These are phyloP conservation scores for Hypercompe scribonia DNA, from an alignment of 2,888 invertebrate genomes.

Conservation along the genomic window DNA sequence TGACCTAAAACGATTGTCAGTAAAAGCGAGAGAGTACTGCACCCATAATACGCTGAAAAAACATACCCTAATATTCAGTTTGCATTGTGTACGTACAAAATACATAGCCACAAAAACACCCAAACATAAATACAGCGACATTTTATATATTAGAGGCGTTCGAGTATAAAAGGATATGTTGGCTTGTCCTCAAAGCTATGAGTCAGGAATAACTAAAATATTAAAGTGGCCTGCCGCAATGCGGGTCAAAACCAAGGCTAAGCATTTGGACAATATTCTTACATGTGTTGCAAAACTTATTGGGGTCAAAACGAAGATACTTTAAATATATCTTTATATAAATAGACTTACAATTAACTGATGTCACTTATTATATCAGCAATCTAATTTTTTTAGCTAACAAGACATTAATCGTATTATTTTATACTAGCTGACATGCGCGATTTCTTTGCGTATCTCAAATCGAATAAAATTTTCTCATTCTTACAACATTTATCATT, in stretches of 20 bases:
- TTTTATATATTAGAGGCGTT: conserved; percentile 7
- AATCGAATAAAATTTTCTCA: neutral
- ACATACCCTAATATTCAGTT: neutral
- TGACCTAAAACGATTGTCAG: neutral
- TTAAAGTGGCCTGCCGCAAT: conserved; percentile 62
- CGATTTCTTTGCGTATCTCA: neutral
- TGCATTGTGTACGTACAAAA: neutral
- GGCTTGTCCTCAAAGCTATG: conserved; percentile 34
- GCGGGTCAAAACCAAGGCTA: conserved; percentile 57
- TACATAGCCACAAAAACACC: neutral
- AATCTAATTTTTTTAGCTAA: too few relatives aligned
- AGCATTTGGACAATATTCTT: conserved; percentile 38
- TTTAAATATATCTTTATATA: neutral
- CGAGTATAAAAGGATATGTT: conserved; percentile 14
- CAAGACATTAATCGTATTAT: neutral
- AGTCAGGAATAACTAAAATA: conserved; percentile 59
- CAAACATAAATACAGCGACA: conserved; percentile 1
- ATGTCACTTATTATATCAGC: neutral
- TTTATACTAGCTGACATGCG: neutral
- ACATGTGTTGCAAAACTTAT: conserved; percentile 39
- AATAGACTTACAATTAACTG: neutral
- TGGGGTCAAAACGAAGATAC: conserved; percentile 19
- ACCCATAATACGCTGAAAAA: conserved; percentile 5
- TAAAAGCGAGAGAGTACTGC: neutral
- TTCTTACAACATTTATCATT: too few relatives aligned